These are phyloP conservation scores for Synanthedon andrenaeformis DNA, from an alignment of 2,888 invertebrate genomes.

Conservation along the genomic window DNA sequence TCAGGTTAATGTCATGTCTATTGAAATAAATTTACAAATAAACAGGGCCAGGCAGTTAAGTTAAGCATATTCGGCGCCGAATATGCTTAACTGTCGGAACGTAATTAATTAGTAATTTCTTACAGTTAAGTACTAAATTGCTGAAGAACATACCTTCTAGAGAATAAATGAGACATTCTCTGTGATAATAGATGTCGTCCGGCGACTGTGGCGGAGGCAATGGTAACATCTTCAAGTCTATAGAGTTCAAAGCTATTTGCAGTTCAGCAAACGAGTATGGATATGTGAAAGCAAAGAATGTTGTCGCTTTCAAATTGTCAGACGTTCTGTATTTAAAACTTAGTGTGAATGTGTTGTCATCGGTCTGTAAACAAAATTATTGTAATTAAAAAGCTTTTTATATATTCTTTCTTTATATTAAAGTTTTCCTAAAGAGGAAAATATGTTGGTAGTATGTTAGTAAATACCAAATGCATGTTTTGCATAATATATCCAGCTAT, in stretches of 20 bases:
- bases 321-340: constrained; percentile 79
- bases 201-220: constrained; percentile 33
- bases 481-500: too few species aligned
- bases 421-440: not conserved
- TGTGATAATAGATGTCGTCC: constrained; percentile 85
- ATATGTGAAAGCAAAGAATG: constrained; percentile 92
- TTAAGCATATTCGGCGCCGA: too few species aligned
- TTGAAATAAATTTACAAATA: too few species aligned
- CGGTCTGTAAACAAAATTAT: constrained; percentile 63
- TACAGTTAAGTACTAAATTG: too few species aligned
- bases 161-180: constrained; percentile 84
- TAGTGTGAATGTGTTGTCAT: constrained; percentile 79
- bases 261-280: constrained; percentile 89
- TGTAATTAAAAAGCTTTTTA: not conserved
- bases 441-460: not conserved
- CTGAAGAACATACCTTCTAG: constrained; percentile 69
- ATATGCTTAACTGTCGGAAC: too few species aligned
- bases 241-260: constrained; percentile 76
- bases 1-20: too few species aligned
- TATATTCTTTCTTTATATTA: not conserved
- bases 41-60: too few species aligned
- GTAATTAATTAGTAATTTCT: too few species aligned
- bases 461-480: not conserved
- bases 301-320: constrained; percentile 78
- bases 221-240: constrained; percentile 74